Evolutionary conservation across 2,113 vertebrate species (phyloP).

Genomic region (Leiothrix lutea): DNA sequence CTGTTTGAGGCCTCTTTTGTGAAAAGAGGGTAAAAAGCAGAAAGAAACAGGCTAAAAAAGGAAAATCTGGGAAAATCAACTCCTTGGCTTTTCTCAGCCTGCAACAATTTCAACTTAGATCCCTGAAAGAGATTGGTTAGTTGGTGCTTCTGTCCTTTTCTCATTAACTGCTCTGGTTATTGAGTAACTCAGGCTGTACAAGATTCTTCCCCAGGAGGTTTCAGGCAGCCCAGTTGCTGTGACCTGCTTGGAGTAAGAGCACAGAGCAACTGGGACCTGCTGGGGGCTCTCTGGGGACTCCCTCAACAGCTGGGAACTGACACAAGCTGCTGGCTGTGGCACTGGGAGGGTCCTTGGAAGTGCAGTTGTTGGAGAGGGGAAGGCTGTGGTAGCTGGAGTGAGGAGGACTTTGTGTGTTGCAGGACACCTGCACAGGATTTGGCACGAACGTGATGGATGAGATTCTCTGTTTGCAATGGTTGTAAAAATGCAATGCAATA

Average conservation of each 20-base stretch:
- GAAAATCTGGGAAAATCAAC: neutral
- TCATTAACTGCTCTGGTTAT: neutral
- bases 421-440: neutral
- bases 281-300: neutral
- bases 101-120: neutral
- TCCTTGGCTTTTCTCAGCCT: neutral
- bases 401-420: neutral
- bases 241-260: neutral
- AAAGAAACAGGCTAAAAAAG: neutral
- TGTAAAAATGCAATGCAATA: neutral
- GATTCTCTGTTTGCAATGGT: neutral
- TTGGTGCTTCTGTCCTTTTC: neutral
- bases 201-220: neutral
- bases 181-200: neutral
- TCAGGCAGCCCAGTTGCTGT: neutral
- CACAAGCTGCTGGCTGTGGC: neutral
- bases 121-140: neutral
- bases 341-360: neutral
- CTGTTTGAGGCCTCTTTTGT: neutral
- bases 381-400: neutral
- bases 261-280: neutral
- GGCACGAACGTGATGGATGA: neutral
- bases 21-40: neutral
- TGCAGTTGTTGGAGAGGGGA: neutral
- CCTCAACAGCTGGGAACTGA: neutral